A percentile compares a stretch with the other conserved stretches of the same genome.
Conservation (phyloP, 2,113 vertebrate species). For the Chaetura pelagica region DNA sequence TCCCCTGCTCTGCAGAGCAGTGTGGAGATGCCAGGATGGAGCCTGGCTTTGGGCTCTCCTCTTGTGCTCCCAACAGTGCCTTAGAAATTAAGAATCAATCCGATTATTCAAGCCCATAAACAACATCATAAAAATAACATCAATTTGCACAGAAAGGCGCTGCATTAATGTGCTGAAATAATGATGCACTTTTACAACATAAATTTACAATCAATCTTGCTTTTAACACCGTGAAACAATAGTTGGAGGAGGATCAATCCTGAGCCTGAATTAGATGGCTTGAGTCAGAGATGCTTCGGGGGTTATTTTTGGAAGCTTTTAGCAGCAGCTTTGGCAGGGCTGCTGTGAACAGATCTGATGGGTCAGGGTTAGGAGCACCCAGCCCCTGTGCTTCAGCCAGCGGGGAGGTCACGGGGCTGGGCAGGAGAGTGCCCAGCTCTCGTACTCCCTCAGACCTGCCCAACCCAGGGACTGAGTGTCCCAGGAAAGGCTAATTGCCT, state of each 20-base stretch:
- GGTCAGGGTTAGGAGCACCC: neutral
- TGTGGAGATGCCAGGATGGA: accelerated
- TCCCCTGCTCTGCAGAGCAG: accelerated
- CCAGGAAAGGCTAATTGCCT: accelerated
- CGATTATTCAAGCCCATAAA: conserved; percentile 78
- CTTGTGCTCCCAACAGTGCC: conserved; percentile 19
- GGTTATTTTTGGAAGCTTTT: conserved; percentile 38
- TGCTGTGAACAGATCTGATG: neutral
- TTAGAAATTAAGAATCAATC: conserved; percentile 77
- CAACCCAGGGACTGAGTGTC: accelerated
- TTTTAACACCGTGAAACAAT: conserved; percentile 53
- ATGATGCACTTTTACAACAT: conserved; percentile 69
- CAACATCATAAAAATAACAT: conserved; percentile 79
- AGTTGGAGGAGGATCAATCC: conserved; percentile 59
- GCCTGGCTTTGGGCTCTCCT: neutral
- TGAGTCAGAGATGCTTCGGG: conserved; percentile 55
- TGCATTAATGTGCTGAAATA: conserved; percentile 72
- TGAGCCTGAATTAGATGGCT: conserved; percentile 37
- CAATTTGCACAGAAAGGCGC: conserved; percentile 72
- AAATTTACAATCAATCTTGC: conserved; percentile 74
- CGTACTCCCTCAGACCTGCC: neutral
- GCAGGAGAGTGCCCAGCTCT: accelerated
- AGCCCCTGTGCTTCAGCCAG: neutral
- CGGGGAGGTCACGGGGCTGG: neutral
- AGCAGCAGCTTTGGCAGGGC: neutral